A percentile compares a stretch with the other conserved stretches of the same genome.
phyloP scores from a whole-genome alignment of 2,797 vertebrate genomes.

The Gallinago solitaria region DNA sequence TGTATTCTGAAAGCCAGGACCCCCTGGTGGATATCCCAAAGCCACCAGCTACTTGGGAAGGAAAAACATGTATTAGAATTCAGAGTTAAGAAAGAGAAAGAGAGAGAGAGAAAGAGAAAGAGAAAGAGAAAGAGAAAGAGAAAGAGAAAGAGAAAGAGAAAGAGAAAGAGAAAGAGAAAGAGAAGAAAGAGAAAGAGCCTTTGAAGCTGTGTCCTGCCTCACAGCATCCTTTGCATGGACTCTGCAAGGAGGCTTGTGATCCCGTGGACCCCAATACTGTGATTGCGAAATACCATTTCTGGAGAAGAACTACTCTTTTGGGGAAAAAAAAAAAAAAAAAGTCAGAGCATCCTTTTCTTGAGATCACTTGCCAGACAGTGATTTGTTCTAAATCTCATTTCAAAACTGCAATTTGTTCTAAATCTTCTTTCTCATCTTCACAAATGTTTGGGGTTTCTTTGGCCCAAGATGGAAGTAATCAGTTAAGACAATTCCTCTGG shows the following conservation, averaged over 20 bases:
- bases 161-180: too few species aligned
- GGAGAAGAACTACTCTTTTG: neutral
- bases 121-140: too few species aligned
- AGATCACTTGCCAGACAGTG: neutral
- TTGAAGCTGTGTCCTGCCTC: neutral
- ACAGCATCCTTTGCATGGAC: neutral
- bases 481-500: neutral
- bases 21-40: neutral
- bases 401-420: neutral
- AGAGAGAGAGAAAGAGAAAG: neutral
- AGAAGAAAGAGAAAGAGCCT: neutral
- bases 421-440: accelerated
- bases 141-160: too few species aligned
- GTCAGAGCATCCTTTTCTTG: neutral
- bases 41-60: neutral
- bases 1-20: neutral
- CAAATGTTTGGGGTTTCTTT: neutral
- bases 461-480: neutral
- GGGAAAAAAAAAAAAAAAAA: neutral
- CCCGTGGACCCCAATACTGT: neutral
- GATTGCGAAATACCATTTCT: neutral
- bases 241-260: neutral
- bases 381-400: neutral
- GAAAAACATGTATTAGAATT: neutral
- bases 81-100: neutral